Evolutionary conservation across 2,113 vertebrate genomes (phyloP), one percentile per base, ranked within the genome.

Genomic region (Agapornis roseicollis): DNA sequence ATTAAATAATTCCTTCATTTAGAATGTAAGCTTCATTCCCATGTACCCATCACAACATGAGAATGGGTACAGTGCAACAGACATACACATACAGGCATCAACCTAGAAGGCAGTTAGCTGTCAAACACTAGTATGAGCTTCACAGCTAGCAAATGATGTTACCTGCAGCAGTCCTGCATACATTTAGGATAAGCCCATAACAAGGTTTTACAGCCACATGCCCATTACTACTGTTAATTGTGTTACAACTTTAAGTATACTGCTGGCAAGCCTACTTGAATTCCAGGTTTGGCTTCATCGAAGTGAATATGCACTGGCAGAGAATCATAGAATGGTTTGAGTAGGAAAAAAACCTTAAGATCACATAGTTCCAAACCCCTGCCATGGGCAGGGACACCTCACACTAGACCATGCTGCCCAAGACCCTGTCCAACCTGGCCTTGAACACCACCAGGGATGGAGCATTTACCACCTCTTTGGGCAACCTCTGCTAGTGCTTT

Each of bases 61-160:
- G 29, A 7, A 49, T 0, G 4, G 41, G n/a, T 29, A 46, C 4
- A 28, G 47, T 0, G 23, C 74, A 63, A n/a, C 2, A 61, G 72
- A 37, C 44, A 52, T 0, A 2, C 10, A 17, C 18, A 1, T 10
- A 27, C 3, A 55, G 49, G 39, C 77, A 17, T 9, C 52, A 41
- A 22, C 7, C 29, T 1, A 7, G 47, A 1, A 3, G 13, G 24
- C 20, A 20, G 11, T 5, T 20, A 11, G 33, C 39, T 29, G 20
- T 7, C 72, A 18, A 12, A 66, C 2, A 14, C 58, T 3, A 77
- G 18, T 1, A 29, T n/a, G 31, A 47, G 23, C 18, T 60, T 64
- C 60, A 39, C 11, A 73, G 53, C 53, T 53, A 53, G 61, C 42
- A 37, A 1, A 29, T 19, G 35, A 14, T n/a, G 71, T 33, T 3